Conservation (phyloP, 2,888 invertebrate species). For the Dryadula phaetusa region DNA sequence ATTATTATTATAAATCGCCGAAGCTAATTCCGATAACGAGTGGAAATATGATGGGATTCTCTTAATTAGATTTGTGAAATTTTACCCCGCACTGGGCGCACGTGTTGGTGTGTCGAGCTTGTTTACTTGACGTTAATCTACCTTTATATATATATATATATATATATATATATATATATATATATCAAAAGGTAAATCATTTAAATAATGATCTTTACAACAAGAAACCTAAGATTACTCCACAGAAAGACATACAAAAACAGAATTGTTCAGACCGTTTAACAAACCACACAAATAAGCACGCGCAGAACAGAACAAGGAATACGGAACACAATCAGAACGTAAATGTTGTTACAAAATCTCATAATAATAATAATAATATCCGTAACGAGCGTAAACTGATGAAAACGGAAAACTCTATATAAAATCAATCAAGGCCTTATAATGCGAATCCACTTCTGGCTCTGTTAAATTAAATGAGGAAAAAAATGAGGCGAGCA, state of each 20-base stretch:
- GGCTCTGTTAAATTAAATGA: constrained; percentile 24
- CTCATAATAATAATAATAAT: constrained; percentile 4
- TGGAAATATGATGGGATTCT: constrained; percentile 32
- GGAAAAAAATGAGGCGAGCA: constrained; percentile 26
- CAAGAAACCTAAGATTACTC: not conserved
- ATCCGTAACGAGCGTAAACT: constrained; percentile 2
- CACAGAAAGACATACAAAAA: not conserved
- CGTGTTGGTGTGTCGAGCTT: constrained; percentile 12
- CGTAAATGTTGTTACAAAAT: constrained; percentile 19
- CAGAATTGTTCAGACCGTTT: not conserved
- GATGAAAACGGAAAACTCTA: constrained; percentile 25
- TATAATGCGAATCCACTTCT: constrained; percentile 4
- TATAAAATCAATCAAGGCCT: not conserved
- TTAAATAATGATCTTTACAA: no score
- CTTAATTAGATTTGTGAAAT: constrained; percentile 37
- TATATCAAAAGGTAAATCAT: no score
- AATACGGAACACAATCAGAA: constrained; percentile 25
- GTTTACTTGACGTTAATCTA: not conserved
- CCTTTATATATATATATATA: no score
- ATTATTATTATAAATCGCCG: constrained; percentile 7
- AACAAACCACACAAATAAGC: not conserved
- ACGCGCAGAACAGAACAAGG: constrained; percentile 12
- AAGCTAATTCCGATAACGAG: constrained; percentile 18
- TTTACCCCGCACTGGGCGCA: not conserved
- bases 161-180: no score